Conservation (phyloP, 2,888 invertebrate species). For the Biston stratarius region DNA sequence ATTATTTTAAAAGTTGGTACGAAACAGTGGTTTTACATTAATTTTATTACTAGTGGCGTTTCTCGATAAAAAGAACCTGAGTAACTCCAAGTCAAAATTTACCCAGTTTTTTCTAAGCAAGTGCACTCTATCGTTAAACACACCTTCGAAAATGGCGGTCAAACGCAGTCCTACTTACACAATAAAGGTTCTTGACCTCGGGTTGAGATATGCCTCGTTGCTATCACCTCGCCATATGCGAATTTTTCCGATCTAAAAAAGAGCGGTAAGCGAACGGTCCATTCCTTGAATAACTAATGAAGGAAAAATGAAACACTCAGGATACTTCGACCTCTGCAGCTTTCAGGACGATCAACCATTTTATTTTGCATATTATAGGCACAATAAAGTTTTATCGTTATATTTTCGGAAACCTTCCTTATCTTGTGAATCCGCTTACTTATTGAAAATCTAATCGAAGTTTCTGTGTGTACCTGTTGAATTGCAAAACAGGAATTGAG, state of each 20-base stretch:
- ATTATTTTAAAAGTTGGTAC: no score
- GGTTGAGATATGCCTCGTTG: no score
- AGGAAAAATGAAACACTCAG: conserved; percentile 61
- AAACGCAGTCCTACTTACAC: no score
- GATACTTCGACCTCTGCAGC: conserved; percentile 50
- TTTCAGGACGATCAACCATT: conserved; percentile 59
- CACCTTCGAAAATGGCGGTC: no score
- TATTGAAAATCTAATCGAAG: conserved; percentile 56
- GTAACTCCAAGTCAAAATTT: no score
- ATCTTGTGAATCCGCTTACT: conserved; percentile 53
- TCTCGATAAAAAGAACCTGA: no score
- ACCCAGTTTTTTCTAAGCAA: no score
- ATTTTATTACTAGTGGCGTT: no score
- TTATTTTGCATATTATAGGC: conserved; percentile 63
- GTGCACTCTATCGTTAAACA: no score
- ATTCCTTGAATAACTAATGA: conserved; percentile 61
- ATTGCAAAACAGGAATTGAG: conserved; percentile 50
- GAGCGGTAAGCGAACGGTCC: conserved; percentile 45
- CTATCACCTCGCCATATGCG: conserved; percentile 49
- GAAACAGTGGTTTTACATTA: no score
- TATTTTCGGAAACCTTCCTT: conserved; percentile 56
- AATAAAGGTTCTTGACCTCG: no score
- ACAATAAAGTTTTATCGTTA: conserved; percentile 61
- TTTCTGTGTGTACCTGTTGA: conserved; percentile 49
- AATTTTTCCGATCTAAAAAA: conserved; percentile 49